Base-by-base conservation (phyloP, 2,797 vertebrate species). In the Galagoides demidoff region DNA sequence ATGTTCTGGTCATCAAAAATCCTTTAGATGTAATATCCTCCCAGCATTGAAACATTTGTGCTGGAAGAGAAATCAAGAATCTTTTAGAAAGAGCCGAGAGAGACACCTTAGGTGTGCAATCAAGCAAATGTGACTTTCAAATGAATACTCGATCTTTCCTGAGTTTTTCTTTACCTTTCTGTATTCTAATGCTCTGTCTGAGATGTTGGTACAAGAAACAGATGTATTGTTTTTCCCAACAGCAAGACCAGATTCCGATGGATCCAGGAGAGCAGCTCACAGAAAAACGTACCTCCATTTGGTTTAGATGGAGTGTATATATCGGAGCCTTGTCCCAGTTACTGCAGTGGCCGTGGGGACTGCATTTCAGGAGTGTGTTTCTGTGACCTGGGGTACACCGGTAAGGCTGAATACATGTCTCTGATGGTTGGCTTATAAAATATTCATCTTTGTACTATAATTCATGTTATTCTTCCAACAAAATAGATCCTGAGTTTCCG, bases 191-290 rank as follows among this genome's bases (percentile, higher is more conserved):
- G 20, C 61, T 94, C 92, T 55, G 16, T 31, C 3, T n/a, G 5
- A 81, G 27, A 84, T 81, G 3, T 70, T 70, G 6, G 6, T 45
- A 2, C 57, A 29, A 95, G 31, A 88, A 82, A 89, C 59, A 85
- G 59, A 0, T 0, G 16, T n/a, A 0, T 89, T 92, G 11, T 97
- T 85, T 95, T 82, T 55, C 63, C 82, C 93, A 98, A 84, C 98
- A 99, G 99, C 97, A 99, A 99, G 98, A 99, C 99, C 10, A 99
- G 99, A 89, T 99, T 99, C 98, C 99, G 99, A 37, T 99, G 99
- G 99, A 99, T 99, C 98, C 99, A 99, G 98, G 99, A 99, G 97
- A 99, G 99, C 98, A 99, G 98, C 85, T 96, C 99, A 73, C 98
- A 99, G 96, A 99, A 99, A 94, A 99, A 99, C 0, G 99, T 99